Base-by-base conservation (phyloP, 2,797 vertebrate genomes). In the Alectoris magna region DNA sequence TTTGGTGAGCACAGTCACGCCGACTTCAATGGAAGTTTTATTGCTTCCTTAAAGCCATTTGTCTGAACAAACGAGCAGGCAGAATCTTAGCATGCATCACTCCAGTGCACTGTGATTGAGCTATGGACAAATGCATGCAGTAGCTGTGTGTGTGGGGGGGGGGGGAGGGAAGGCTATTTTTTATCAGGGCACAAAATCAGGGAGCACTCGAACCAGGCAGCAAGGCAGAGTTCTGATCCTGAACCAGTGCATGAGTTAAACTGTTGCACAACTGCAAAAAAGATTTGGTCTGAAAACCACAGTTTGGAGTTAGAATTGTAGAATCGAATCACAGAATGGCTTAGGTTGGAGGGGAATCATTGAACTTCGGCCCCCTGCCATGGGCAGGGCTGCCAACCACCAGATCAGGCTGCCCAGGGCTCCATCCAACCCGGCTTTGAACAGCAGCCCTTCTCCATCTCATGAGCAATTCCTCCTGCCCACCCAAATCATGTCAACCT, bases 221-320 rank as follows among this genome's bases (percentile, higher is more conserved):
- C 66, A 4, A 27, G 71, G 82, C 11, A 72, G 56, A 44, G 76
- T 41, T 90, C 70, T 74, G 69, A 11, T 24, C 48, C 83, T 91
- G 92, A 88, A 71, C 76, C 92, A 82, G 60, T 16, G 11, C 4
- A 0, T 22, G 56, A 68, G 81, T 87, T 31, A 38, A 80, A 24
- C 14, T 64, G 13, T 90, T 94, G 86, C 83, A 27, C 77, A 85
- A 70, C n/a, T 70, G 73, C 72, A 38, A 31, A 27, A 14, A 19
- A 67, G 90, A 95, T 91, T 53, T 68, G 87, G 85, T 88, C 88
- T 18, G 23, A 5, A n/a, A 85, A 74, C 58, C 62, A 74, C 62
- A 74, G n/a, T 29, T 67, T 27, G 80, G 73, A 74, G 84, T 34
- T 24, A 74, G 51, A 29, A 53, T 6, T 3, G 27, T 53, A 16